phyloP scores from a whole-genome alignment of 2,888 invertebrate species.

The Entomobrya proxima region DNA sequence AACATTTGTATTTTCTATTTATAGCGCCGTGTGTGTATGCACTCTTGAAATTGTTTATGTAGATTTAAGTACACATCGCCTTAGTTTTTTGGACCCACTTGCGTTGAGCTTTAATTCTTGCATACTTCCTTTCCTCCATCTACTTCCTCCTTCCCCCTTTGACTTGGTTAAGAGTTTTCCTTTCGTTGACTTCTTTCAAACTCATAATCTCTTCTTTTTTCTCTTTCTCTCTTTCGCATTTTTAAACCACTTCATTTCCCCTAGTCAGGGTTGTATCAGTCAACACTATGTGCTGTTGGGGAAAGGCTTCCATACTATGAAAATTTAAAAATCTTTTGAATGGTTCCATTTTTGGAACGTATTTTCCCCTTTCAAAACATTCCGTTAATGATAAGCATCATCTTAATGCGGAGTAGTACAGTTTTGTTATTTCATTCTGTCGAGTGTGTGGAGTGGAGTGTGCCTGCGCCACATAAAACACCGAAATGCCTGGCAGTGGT shows the following conservation, averaged over 20 bases:
- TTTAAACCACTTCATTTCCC: background rate
- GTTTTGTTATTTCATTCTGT: conserved; percentile 47
- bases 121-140: too few species aligned
- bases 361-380: conserved; percentile 27
- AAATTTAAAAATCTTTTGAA: background rate
- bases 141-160: background rate
- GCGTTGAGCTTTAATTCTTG: too few species aligned
- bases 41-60: too few species aligned
- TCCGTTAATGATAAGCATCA: background rate
- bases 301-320: background rate
- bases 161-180: too few species aligned
- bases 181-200: background rate
- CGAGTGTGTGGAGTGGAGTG: too few species aligned
- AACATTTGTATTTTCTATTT: too few species aligned
- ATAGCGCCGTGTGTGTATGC: too few species aligned
- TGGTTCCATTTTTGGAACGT: conserved; percentile 61
- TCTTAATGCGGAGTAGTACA: too few species aligned
- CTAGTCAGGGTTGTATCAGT: conserved; percentile 54
- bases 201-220: background rate
- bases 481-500: too few species aligned
- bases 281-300: conserved; percentile 34
- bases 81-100: too few species aligned
- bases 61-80: too few species aligned
- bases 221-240: background rate
- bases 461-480: too few species aligned